A percentile compares a stretch with the other conserved stretches of the same genome.
phyloP scores from a whole-genome alignment of 2,888 invertebrate genomes.

The Lampropteryx suffumata region DNA sequence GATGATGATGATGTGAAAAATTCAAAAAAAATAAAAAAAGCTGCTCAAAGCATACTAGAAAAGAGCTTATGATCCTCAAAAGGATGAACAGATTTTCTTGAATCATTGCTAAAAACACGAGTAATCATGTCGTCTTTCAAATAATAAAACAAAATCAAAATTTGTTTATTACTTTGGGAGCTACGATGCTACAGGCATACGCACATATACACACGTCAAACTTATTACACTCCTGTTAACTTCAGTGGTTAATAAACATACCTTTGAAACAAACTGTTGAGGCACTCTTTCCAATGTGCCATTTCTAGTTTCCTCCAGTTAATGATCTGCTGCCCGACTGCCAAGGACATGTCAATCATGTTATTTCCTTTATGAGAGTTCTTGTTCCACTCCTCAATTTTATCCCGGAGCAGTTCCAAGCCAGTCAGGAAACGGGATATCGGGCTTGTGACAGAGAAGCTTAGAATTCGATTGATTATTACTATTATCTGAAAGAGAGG shows the following conservation, averaged over 20 bases:
- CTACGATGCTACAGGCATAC: too few relatives aligned
- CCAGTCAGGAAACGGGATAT: constrained; percentile 95
- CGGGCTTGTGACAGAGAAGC: constrained; percentile 91
- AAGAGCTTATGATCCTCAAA: too few relatives aligned
- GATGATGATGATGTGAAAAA: too few relatives aligned
- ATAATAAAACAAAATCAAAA: too few relatives aligned
- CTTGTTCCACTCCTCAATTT: constrained; percentile 95
- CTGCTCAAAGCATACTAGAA: too few relatives aligned
- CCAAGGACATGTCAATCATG: constrained; percentile 87
- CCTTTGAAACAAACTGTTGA: constrained; percentile 86
- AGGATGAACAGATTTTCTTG: too few relatives aligned
- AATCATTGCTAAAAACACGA: too few relatives aligned
- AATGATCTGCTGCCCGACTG: constrained; percentile 91
- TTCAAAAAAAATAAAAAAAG: too few relatives aligned
- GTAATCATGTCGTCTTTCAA: too few relatives aligned
- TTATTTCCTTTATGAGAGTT: constrained; percentile 94
- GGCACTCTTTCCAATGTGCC: constrained; percentile 92
- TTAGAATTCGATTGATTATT: constrained; percentile 85
- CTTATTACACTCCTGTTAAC: too few relatives aligned
- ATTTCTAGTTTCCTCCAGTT: constrained; percentile 96
- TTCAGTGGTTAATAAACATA: constrained; percentile 38
- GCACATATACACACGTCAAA: too few relatives aligned
- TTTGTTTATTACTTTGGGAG: too few relatives aligned
- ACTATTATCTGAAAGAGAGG: constrained; percentile 81
- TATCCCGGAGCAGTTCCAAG: constrained; percentile 92